phyloP scores from a whole-genome alignment of 2,888 invertebrate genomes.

The Ariolimax columbianus region DNA sequence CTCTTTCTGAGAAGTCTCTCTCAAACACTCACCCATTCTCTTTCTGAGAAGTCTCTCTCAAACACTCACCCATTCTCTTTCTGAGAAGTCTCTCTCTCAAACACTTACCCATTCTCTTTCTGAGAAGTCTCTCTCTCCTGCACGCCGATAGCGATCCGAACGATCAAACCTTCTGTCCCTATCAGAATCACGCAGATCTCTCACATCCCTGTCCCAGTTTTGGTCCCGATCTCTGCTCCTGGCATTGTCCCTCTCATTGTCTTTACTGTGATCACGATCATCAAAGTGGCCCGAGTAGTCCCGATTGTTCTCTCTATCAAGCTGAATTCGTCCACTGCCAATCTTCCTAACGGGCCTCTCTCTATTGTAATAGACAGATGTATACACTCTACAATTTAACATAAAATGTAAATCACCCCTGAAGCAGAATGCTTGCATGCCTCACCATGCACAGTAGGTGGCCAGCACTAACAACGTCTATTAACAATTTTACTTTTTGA shows the following conservation, averaged over 20 bases:
- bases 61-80: not conserved
- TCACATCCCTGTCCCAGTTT: constrained; percentile 55
- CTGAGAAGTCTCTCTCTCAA: not conserved
- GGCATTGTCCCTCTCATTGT: constrained; percentile 41
- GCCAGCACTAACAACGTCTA: not conserved
- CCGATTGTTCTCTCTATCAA: constrained; percentile 83
- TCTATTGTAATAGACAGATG: constrained; percentile 38
- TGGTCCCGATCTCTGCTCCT: constrained; percentile 46
- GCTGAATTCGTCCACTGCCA: constrained; percentile 89
- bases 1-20: too few species aligned
- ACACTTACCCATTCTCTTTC: constrained; percentile 60
- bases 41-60: too few species aligned
- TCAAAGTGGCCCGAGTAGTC: constrained; percentile 48
- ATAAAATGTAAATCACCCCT: not conserved
- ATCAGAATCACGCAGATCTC: constrained; percentile 52
- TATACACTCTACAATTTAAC: constrained; percentile 9
- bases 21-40: too few species aligned
- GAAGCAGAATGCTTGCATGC: not conserved
- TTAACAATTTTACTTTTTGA: not conserved
- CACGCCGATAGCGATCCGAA: constrained; percentile 50
- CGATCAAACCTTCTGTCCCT: constrained; percentile 49
- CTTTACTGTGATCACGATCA: constrained; percentile 57
- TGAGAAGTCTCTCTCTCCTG: constrained; percentile 61
- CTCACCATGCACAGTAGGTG: not conserved
- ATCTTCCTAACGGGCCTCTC: constrained; percentile 73